A percentile compares a stretch with the other conserved stretches of the same genome.
These are phyloP conservation scores for Sphaeridia pumilis DNA, from an alignment of 2,888 invertebrate genomes.

Conservation along the genomic window DNA sequence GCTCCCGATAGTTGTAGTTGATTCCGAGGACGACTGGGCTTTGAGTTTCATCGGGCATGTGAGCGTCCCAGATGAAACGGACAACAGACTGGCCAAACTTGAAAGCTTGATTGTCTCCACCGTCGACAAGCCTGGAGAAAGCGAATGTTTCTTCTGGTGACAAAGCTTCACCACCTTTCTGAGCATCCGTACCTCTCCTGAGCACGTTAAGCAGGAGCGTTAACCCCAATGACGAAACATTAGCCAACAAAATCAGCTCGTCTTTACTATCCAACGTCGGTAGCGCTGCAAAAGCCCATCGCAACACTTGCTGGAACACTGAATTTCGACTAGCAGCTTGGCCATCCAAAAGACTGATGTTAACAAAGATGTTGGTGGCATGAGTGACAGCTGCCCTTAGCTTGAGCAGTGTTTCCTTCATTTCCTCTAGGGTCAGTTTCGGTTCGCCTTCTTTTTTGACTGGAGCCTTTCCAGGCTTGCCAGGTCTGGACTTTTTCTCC, in stretches of 20 bases:
- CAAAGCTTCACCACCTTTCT: constrained; percentile 22
- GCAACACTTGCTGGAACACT: constrained; percentile 65
- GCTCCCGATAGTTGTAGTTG: constrained; percentile 70
- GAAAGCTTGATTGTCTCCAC: constrained; percentile 51
- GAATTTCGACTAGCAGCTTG: constrained; percentile 66
- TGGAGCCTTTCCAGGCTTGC: constrained; percentile 29
- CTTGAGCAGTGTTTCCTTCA: constrained; percentile 66
- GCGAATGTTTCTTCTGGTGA: constrained; percentile 34
- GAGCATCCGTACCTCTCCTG: constrained; percentile 49
- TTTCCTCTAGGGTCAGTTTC: constrained; percentile 57
- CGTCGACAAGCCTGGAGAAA: constrained; percentile 47
- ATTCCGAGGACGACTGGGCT: constrained; percentile 68
- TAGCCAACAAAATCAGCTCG: constrained; percentile 73
- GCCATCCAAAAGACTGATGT: constrained; percentile 75
- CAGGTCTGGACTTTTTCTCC: constrained; percentile 30
- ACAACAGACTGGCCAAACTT: constrained; percentile 80
- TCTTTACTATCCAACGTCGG: constrained; percentile 21
- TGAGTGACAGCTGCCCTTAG: constrained; percentile 75
- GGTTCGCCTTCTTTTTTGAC: constrained; percentile 52
- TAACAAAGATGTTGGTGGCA: constrained; percentile 84
- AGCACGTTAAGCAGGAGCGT: constrained; percentile 71
- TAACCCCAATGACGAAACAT: constrained; percentile 69
- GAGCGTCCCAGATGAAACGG: constrained; percentile 83
- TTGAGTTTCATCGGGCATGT: constrained; percentile 67
- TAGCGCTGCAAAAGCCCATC: constrained; percentile 33